Evolutionary conservation across 2,797 vertebrate genomes (phyloP), one percentile per base, ranked within the genome.

Genomic region (Chromis chromis): DNA sequence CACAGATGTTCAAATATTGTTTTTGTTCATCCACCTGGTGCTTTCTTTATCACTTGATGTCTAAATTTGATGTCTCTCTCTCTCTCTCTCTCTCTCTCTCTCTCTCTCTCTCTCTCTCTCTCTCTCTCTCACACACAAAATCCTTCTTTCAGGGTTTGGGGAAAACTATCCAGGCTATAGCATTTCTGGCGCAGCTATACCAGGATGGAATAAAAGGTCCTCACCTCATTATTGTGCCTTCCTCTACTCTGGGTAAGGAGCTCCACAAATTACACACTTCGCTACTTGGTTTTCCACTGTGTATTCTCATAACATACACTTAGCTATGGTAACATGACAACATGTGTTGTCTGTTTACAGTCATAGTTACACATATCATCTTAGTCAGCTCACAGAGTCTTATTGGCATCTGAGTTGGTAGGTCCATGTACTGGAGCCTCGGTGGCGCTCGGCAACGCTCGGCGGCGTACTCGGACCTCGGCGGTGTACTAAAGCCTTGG

Each of bases 141-240:
- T 46, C 9, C 39, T 36, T 25, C 2, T 59, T 33, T 64, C 90
- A 99, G 98, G 98, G 98, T 84, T 94, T 99, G 83, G 98, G 98
- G 61, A 99, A 99, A 95, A 99, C 98, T 39, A 97, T 99, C 89
- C 98, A 99, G 93, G 96, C 97, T 42, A 98, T 99, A 88, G 93
- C 97, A 1, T 98, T 99, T 91, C 92, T 99, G 78, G 96, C 96
- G 55, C 94, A 97, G 76, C 94, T 99, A 14, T 96, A 95, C 68
- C 86, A 98, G 90, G 92, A 94, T 55, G 97, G 96, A 69, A 92
- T 94, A 66, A 89, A 68, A 36, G 98, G 97, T 64, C 98, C 97
- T 78, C 97, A 99, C 90, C 93, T 99, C 85, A 96, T 99, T 78
- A 95, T 93, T 74, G 98, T 98, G 76, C 98, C 98, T 1, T 92